Evolutionary conservation across 2,888 invertebrate genomes (phyloP).

Genomic region (Eupithecia tripunctaria): DNA sequence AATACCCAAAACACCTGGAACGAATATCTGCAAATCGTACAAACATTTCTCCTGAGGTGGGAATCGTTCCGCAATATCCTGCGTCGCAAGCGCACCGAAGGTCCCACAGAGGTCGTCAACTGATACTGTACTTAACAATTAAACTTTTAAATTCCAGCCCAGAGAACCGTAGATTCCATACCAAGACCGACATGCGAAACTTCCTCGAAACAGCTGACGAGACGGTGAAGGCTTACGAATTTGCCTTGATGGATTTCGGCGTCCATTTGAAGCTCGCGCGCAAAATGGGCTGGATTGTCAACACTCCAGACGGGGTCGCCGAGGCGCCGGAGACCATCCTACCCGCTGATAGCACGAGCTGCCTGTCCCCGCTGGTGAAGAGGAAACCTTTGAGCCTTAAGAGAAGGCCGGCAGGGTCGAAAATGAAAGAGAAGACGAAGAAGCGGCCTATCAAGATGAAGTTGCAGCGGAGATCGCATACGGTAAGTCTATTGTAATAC

Average conservation of each 20-base stretch:
- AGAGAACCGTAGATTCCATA: slow-evolving; percentile 72
- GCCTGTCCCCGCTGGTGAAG: slow-evolving; percentile 63
- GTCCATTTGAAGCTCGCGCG: slow-evolving; percentile 75
- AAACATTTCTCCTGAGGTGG: background rate
- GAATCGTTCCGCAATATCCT: background rate
- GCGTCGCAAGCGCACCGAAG: background rate
- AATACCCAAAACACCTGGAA: background rate
- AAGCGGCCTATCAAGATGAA: slow-evolving; percentile 48
- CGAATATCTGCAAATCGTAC: background rate
- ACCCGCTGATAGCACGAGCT: slow-evolving; percentile 50
- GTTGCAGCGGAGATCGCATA: slow-evolving; percentile 38
- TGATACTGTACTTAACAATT: background rate
- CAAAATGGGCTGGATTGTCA: slow-evolving; percentile 74
- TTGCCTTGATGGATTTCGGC: slow-evolving; percentile 73
- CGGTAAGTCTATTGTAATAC: slow-evolving; percentile 30
- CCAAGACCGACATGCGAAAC: slow-evolving; percentile 72
- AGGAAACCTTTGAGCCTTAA: slow-evolving; percentile 58
- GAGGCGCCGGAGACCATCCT: slow-evolving; percentile 51
- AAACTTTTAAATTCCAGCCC: slow-evolving; percentile 60
- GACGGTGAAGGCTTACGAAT: slow-evolving; percentile 55
- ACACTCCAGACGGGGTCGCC: slow-evolving; percentile 54
- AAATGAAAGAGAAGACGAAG: slow-evolving; percentile 41
- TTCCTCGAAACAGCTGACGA: slow-evolving; percentile 63
- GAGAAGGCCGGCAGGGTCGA: slow-evolving; percentile 47
- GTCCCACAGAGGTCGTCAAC: background rate